Evolutionary conservation across 2,888 invertebrate genomes (phyloP).

Genomic region (Anthophora plumipes): DNA sequence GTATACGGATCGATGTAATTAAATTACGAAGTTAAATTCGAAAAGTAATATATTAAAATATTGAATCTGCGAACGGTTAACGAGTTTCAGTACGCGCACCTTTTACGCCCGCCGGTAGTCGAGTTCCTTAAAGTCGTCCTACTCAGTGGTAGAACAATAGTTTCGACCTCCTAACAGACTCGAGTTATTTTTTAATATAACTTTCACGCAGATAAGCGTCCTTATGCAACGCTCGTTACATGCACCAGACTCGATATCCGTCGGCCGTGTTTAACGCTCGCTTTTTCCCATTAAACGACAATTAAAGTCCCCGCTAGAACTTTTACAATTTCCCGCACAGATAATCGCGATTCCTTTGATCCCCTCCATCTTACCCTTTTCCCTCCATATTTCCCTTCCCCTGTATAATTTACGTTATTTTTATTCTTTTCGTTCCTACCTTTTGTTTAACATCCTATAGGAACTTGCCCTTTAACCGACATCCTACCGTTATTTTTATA

Average conservation of each 20-base stretch:
- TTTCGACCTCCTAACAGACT: slow-evolving; percentile 15
- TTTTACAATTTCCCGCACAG: slow-evolving; percentile 42
- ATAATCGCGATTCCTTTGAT: slow-evolving; percentile 37
- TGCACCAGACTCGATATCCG: slow-evolving; percentile 40
- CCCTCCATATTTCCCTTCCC: background rate
- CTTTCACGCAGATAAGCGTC: slow-evolving; percentile 56
- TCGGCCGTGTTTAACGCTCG: slow-evolving; percentile 41
- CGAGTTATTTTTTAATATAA: slow-evolving; percentile 45
- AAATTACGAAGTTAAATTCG: too few relatives aligned
- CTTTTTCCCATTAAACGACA: slow-evolving; percentile 50
- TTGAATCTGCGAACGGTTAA: slow-evolving; percentile 10
- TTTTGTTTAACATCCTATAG: too few relatives aligned
- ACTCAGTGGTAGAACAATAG: slow-evolving; percentile 24
- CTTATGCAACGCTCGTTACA: slow-evolving; percentile 55
- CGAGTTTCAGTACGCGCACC: slow-evolving; percentile 22
- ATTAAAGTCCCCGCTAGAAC: slow-evolving; percentile 47
- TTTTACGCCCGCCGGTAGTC: background rate
- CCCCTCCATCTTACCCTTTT: background rate
- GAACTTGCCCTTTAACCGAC: too few relatives aligned
- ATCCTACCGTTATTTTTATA: too few relatives aligned
- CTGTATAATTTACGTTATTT: background rate
- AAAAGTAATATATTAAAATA: too few relatives aligned
- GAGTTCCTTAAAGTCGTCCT: slow-evolving; percentile 11
- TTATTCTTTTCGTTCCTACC: background rate
- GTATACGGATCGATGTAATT: too few relatives aligned